Evolutionary conservation across 2,888 invertebrate species (phyloP), one percentile per base, ranked within the genome.

Genomic region (Eutolmus rufibarbis): DNA sequence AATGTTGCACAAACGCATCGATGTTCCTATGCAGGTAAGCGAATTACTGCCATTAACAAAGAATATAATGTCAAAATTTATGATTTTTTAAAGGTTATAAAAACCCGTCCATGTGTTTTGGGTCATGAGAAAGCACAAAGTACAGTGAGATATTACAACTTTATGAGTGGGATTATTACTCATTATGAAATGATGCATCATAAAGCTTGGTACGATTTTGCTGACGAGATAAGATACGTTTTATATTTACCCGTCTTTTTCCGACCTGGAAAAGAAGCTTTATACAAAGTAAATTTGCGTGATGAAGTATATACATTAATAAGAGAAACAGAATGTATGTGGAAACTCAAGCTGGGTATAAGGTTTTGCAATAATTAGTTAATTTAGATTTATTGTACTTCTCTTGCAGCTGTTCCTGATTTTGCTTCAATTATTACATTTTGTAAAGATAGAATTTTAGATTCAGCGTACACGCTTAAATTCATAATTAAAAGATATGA

Each of bases 171-270:
- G 88, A 96, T 97, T 3, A 95, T 97, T 88, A 94, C 96, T 19
- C 96, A 97, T 91, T 97, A 96, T 90, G 97, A 97, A 92, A 94
- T 96, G 90, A 95, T 97, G 88, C 96, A 97, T 91, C 97, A 97
- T 90, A 94, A 94, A 89, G 96, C 96, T 0, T 97, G 97, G 97
- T 95, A 93, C 88, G 95, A 96, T 90, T 95, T 96, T 91, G 95
- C 96, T 34, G 95, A 95, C 85, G 95, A 96, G 93, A 96, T 96
- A 91, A 92, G 93, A 89, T 90, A 89, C n/a, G 88, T 90, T 8
- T 92, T 97, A 2, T 95, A 95, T 89, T 94, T 95, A 0, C 96
- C 97, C 0, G 93, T 97, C 14, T 91, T 97, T 74, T 86, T 88
- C 14, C 94, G 95, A 31, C 94, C 95, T 74, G 19, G 5, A 14